These are phyloP conservation scores for Temnothorax longispinosus DNA, from an alignment of 1,140 invertebrate species.

Conservation along the genomic window DNA sequence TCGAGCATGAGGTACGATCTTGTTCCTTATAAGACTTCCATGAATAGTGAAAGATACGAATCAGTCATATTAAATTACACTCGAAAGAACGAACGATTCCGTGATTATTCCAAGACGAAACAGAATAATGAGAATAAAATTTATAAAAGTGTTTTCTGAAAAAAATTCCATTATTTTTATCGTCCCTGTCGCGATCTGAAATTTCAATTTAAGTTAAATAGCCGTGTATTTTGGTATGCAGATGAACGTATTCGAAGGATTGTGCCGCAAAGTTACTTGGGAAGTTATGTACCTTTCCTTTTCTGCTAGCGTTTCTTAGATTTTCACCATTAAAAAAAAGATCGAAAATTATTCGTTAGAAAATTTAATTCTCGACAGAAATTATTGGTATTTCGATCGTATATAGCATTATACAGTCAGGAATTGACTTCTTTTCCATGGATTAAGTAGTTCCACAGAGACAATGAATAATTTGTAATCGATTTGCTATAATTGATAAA, in stretches of 20 bases:
- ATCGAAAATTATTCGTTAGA: not conserved
- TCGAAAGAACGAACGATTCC: slow-evolving; percentile 4
- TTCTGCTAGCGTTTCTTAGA: not conserved
- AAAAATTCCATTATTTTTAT: slow-evolving; percentile 43
- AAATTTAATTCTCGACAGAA: not conserved
- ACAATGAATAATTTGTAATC: not conserved
- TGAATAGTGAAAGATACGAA: slow-evolving; percentile 22
- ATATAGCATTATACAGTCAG: not conserved
- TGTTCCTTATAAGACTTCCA: slow-evolving; percentile 19
- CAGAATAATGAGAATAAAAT: slow-evolving; percentile 9
- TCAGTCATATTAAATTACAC: slow-evolving; percentile 47
- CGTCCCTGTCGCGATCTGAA: slow-evolving; percentile 10
- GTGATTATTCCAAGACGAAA: slow-evolving; percentile 18
- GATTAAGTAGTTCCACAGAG: not conserved
- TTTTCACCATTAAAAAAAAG: slow-evolving; percentile 25
- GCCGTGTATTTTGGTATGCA: slow-evolving; percentile 57
- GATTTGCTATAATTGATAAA: slow-evolving; percentile 1
- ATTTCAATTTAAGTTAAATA: slow-evolving; percentile 62
- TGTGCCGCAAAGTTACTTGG: slow-evolving; percentile 16
- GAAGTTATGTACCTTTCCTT: slow-evolving; percentile 20
- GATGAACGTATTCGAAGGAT: slow-evolving; percentile 49
- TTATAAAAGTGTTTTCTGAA: slow-evolving; percentile 28
- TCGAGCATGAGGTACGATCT: slow-evolving; percentile 1
- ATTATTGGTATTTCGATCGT: slow-evolving; percentile 1
- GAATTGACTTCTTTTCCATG: not conserved